A percentile compares a stretch with the other conserved stretches of the same genome.
Evolutionary conservation across 1,140 invertebrate species (phyloP).

Genomic region (Drosophila suzukii): DNA sequence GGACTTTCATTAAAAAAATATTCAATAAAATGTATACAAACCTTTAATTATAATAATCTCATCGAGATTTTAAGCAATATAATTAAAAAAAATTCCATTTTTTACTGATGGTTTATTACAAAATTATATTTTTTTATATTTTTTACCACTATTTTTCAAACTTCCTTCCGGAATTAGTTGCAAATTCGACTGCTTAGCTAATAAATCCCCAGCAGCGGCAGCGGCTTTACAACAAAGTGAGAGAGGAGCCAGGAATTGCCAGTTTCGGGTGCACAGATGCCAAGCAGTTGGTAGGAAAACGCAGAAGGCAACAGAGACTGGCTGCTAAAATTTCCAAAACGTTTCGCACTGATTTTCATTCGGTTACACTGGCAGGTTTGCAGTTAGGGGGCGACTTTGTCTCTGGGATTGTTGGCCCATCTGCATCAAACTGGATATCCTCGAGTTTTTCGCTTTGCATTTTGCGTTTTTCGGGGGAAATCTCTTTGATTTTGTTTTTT

Average conservation of each 20-base stretch:
- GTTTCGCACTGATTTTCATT: slow-evolving; percentile 74
- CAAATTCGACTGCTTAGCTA: slow-evolving; percentile 34
- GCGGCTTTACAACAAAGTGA: slow-evolving; percentile 40
- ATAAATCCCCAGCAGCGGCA: slow-evolving; percentile 27
- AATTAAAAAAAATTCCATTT: too few species aligned
- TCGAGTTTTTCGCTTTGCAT: slow-evolving; percentile 36
- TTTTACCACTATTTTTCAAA: too few species aligned
- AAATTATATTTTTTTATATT: too few species aligned
- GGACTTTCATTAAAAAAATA: too few species aligned
- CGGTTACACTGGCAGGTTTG: slow-evolving; percentile 44
- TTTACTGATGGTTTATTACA: neutral
- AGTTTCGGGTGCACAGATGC: slow-evolving; percentile 53
- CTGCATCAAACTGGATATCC: slow-evolving; percentile 50
- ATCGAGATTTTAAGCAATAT: too few species aligned
- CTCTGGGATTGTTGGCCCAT: slow-evolving; percentile 37
- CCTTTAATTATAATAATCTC: too few species aligned
- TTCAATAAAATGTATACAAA: too few species aligned
- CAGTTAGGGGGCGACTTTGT: slow-evolving; percentile 35
- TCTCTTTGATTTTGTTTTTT: slow-evolving; percentile 13
- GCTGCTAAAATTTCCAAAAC: slow-evolving; percentile 61
- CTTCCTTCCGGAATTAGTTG: slow-evolving; percentile 7
- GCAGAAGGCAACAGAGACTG: slow-evolving; percentile 17
- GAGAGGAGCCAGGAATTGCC: slow-evolving; percentile 31
- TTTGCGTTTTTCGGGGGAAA: slow-evolving; percentile 42
- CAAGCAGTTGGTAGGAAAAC: slow-evolving; percentile 46